Evolutionary conservation across 2,888 invertebrate species (phyloP).

Genomic region (Ochropleura plecta): DNA sequence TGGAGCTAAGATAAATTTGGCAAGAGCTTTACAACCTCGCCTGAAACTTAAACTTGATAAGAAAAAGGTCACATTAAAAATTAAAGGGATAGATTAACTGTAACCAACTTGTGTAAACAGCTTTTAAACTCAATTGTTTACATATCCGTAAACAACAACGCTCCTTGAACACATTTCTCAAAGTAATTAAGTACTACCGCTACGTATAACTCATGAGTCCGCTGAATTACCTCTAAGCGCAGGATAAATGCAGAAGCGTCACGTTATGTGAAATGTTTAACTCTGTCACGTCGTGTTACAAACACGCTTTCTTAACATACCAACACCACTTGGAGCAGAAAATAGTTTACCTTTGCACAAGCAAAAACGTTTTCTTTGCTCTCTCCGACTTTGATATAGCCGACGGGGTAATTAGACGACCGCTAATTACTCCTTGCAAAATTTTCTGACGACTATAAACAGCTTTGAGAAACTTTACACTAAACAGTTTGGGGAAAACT

Average conservation of each 20-base stretch:
- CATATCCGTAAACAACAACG: slow-evolving; percentile 13
- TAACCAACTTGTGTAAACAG: background rate
- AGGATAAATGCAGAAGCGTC: slow-evolving; percentile 61
- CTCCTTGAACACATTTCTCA: slow-evolving; percentile 13
- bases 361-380: slow-evolving; percentile 58
- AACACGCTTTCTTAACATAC: slow-evolving; percentile 79
- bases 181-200: slow-evolving; percentile 26
- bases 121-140: background rate
- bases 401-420: slow-evolving; percentile 41
- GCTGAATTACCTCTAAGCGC: slow-evolving; percentile 54
- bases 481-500: slow-evolving; percentile 30
- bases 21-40: slow-evolving; percentile 64
- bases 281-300: slow-evolving; percentile 59
- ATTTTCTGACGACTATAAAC: slow-evolving; percentile 39
- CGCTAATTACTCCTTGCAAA: slow-evolving; percentile 32
- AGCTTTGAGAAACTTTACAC: slow-evolving; percentile 33
- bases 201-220: slow-evolving; percentile 6
- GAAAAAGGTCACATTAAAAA: slow-evolving; percentile 70
- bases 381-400: slow-evolving; percentile 47
- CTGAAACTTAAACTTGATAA: slow-evolving; percentile 66
- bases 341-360: slow-evolving; percentile 69
- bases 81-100: slow-evolving; percentile 31
- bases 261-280: slow-evolving; percentile 66
- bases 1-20: slow-evolving; percentile 75
- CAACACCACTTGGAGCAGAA: slow-evolving; percentile 72